phyloP scores from a whole-genome alignment of 1,140 invertebrate genomes.

The Drosophila paulistorum region DNA sequence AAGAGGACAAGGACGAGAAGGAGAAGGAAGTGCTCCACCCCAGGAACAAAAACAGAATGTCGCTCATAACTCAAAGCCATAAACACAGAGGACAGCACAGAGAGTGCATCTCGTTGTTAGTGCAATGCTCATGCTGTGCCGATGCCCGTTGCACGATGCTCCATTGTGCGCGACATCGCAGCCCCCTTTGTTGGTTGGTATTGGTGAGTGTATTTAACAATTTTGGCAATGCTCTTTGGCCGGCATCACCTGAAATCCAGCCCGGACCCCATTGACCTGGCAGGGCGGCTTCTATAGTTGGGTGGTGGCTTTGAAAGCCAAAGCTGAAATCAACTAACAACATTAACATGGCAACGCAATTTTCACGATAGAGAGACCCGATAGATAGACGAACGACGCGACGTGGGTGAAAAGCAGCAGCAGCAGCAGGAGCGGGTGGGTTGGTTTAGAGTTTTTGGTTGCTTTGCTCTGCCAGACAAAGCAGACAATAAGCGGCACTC shows the following conservation, averaged over 20 bases:
- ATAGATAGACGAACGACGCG: not conserved
- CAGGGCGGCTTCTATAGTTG: conserved; percentile 14
- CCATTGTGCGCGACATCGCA: conserved; percentile 26
- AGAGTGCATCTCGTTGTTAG: conserved; percentile 20
- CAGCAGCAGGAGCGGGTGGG: not conserved
- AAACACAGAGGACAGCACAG: conserved; percentile 39
- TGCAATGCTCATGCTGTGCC: conserved; percentile 29
- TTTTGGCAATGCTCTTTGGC: conserved; percentile 78
- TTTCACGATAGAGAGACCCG: conserved; percentile 44
- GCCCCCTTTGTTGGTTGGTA: conserved; percentile 20
- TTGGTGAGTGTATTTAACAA: conserved; percentile 59
- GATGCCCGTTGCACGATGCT: too few species aligned
- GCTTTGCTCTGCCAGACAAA: conserved; percentile 29
- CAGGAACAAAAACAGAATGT: conserved; percentile 66
- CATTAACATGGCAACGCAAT: conserved; percentile 77
- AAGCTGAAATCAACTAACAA: conserved; percentile 81
- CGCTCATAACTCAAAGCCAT: conserved; percentile 76
- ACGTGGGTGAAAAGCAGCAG: not conserved
- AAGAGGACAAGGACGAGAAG: conserved; percentile 26
- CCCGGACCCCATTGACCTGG: conserved; percentile 51
- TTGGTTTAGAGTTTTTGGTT: conserved; percentile 17
- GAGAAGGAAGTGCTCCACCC: conserved; percentile 18
- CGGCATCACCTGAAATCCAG: conserved; percentile 70
- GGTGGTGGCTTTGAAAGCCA: conserved; percentile 59
- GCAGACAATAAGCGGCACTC: conserved; percentile 67